Evolutionary conservation across 2,797 vertebrate genomes (phyloP).

Genomic region (Eulemur rubriventer): DNA sequence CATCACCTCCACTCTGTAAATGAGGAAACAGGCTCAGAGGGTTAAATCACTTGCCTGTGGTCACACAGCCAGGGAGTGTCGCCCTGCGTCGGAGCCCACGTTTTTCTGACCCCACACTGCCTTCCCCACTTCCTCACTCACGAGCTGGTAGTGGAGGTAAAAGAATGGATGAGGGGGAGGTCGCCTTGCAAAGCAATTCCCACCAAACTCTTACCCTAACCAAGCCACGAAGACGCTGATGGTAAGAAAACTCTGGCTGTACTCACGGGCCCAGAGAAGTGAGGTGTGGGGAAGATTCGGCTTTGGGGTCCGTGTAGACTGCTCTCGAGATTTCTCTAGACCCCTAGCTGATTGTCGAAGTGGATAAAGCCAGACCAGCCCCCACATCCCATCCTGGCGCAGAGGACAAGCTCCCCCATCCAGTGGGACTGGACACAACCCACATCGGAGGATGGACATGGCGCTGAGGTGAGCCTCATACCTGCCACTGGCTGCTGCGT

Average conservation of each 20-base stretch:
- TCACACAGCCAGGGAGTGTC: neutral
- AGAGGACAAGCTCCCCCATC: neutral
- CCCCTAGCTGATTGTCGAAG: neutral
- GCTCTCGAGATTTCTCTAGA: neutral
- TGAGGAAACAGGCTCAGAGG: neutral
- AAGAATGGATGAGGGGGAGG: neutral
- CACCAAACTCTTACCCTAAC: neutral
- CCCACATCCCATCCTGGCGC: neutral
- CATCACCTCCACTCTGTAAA: neutral
- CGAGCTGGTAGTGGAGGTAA: neutral
- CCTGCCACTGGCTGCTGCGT: conserved; percentile 70
- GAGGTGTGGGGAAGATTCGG: neutral
- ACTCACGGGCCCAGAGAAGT: neutral
- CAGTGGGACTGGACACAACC: rapidly evolving
- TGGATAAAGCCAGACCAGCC: neutral
- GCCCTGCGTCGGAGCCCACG: neutral
- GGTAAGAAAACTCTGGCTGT: neutral
- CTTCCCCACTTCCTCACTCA: neutral
- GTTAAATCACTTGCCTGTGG: neutral
- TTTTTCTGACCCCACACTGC: neutral
- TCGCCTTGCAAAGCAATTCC: neutral
- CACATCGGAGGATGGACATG: neutral
- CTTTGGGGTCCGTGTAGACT: neutral
- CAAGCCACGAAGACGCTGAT: neutral
- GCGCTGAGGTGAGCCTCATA: conserved; percentile 51